Evolutionary conservation across 2,888 invertebrate species (phyloP).

Genomic region (Microplitis deprimator): DNA sequence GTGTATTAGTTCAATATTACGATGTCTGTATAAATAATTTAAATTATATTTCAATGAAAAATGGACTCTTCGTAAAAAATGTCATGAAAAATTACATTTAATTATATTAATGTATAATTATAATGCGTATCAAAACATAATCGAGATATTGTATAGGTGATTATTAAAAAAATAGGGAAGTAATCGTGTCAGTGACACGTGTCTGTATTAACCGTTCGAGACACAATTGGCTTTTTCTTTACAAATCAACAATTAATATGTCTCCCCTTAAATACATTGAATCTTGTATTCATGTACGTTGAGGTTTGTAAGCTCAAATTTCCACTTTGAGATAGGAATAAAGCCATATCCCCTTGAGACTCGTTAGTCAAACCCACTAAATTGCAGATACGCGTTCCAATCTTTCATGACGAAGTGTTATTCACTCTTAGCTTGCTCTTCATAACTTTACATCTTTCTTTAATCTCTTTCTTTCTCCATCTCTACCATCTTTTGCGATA

Average conservation of each 20-base stretch:
- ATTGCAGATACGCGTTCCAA: constrained; percentile 16
- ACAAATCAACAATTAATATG: neutral
- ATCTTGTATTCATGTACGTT: neutral
- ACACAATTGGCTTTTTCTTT: neutral
- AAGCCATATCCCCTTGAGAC: constrained; percentile 58
- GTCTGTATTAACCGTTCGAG: constrained; percentile 55
- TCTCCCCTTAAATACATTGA: neutral
- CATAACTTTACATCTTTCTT: neutral
- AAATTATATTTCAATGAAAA: no score
- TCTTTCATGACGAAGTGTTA: neutral
- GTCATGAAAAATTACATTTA: no score
- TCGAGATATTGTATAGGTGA: constrained; percentile 61
- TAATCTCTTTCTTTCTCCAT: neutral
- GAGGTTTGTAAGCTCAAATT: constrained; percentile 42
- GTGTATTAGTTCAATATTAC: no score
- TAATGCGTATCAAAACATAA: constrained; percentile 65
- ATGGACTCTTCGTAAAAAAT: no score
- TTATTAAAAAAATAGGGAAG: constrained; percentile 69
- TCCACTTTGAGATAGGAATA: constrained; percentile 46
- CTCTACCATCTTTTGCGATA: constrained; percentile 8
- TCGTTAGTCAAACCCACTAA: constrained; percentile 57
- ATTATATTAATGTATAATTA: constrained; percentile 43
- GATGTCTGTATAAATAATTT: no score
- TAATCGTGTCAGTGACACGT: constrained; percentile 69
- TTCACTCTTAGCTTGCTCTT: neutral